Conservation (phyloP, 1,140 invertebrate genomes). For the Tetramorium simillimum region DNA sequence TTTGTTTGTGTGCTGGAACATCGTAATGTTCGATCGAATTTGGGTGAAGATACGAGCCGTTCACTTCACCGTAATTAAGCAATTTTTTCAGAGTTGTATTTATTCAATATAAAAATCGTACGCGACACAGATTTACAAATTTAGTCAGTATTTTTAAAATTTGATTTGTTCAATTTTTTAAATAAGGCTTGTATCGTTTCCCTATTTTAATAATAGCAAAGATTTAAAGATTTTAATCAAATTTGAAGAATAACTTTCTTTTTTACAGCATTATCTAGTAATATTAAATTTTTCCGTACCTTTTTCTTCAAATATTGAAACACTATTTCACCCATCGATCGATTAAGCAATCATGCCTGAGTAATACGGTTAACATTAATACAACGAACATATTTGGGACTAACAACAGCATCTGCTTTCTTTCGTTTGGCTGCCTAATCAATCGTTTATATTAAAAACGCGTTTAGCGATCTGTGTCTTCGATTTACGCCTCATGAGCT, state of each 20-base stretch:
- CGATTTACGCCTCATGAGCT: neutral
- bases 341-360: constrained; percentile 28
- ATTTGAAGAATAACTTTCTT: neutral
- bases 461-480: constrained; percentile 6
- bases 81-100: neutral
- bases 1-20: constrained; percentile 48
- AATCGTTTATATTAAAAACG: constrained; percentile 17
- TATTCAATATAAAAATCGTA: constrained; percentile 19
- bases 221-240: neutral
- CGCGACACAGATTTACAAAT: neutral
- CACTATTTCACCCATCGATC: constrained; percentile 41
- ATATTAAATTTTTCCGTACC: neutral
- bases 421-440: constrained; percentile 36
- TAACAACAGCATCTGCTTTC: neutral
- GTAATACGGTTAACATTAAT: constrained; percentile 20
- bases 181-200: neutral
- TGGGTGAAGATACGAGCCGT: constrained; percentile 36
- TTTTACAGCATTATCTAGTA: neutral
- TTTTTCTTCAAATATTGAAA: neutral
- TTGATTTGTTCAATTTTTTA: neutral
- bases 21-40: constrained; percentile 31
- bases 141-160: neutral
- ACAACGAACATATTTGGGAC: constrained; percentile 20
- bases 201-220: no score
- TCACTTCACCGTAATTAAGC: neutral